Conservation (phyloP, 2,888 invertebrate genomes). For the Timema cristinae region DNA sequence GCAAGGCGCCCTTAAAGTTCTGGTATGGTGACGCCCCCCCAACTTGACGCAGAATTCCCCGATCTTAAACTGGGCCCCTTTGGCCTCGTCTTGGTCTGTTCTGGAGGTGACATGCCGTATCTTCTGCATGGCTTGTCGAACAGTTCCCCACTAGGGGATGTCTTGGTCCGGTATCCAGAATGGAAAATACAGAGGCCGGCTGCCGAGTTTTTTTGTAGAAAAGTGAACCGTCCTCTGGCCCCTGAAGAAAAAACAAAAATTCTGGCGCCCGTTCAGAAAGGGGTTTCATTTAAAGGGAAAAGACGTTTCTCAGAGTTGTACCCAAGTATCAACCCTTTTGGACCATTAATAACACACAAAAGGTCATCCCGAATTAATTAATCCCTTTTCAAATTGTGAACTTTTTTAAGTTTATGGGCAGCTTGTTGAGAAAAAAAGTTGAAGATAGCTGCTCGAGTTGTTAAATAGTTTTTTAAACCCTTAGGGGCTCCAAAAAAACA, state of each 20-base stretch:
- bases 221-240: slow-evolving; percentile 81
- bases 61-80: slow-evolving; percentile 81
- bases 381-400: too few relatives aligned
- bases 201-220: slow-evolving; percentile 93
- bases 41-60: slow-evolving; percentile 93
- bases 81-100: slow-evolving; percentile 86
- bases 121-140: slow-evolving; percentile 87
- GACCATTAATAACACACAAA: too few relatives aligned
- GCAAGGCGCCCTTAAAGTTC: slow-evolving; percentile 82
- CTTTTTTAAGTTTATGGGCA: too few relatives aligned
- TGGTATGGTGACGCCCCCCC: slow-evolving; percentile 89
- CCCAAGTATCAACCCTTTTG: too few relatives aligned
- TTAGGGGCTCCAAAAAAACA: too few relatives aligned
- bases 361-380: too few relatives aligned
- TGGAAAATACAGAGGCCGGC: slow-evolving; percentile 89
- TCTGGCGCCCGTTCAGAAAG: too few relatives aligned
- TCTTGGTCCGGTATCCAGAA: slow-evolving; percentile 81
- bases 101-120: slow-evolving; percentile 79
- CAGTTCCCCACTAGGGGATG: slow-evolving; percentile 85
- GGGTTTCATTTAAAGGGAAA: too few relatives aligned
- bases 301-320: too few relatives aligned
- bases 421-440: too few relatives aligned
- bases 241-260: slow-evolving; percentile 50
- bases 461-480: too few relatives aligned
- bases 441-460: too few relatives aligned